Percentiles rank a stretch among this genome's conserved stretches.
Evolutionary conservation across 2,888 invertebrate genomes (phyloP).

Genomic region (Seira musarum): DNA sequence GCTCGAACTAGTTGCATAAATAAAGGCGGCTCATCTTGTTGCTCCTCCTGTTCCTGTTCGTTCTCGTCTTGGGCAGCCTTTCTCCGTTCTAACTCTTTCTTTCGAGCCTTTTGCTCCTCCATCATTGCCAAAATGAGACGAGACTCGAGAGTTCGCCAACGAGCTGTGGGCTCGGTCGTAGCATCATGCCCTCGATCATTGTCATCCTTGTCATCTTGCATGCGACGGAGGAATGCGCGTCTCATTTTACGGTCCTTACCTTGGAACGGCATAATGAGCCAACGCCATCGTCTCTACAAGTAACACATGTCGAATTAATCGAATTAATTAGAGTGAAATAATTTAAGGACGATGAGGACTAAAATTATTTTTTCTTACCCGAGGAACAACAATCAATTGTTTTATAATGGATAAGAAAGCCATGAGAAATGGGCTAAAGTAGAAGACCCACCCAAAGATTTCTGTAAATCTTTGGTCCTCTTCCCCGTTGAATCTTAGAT

Average conservation of each 20-base stretch:
- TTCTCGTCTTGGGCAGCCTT: not conserved
- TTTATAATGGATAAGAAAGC: constrained; percentile 40
- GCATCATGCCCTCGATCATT: constrained; percentile 26
- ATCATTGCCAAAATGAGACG: constrained; percentile 20
- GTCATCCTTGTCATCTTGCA: constrained; percentile 8
- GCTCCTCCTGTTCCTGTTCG: no score
- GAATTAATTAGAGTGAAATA: no score
- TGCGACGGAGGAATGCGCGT: constrained; percentile 32
- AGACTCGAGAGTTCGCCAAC: constrained; percentile 24
- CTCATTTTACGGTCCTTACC: constrained; percentile 33
- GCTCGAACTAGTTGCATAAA: no score
- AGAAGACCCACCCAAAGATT: constrained; percentile 47
- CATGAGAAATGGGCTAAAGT: constrained; percentile 36
- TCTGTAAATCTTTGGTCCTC: not conserved
- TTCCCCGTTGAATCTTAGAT: constrained; percentile 20
- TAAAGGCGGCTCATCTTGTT: no score
- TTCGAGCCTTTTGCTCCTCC: constrained; percentile 19
- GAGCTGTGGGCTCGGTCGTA: not conserved
- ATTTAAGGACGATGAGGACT: no score
- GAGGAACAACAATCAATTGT: constrained; percentile 40
- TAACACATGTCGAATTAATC: constrained; percentile 9
- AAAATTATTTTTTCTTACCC: no score
- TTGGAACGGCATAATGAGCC: constrained; percentile 33
- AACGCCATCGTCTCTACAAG: constrained; percentile 29
- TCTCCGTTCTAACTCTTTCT: constrained; percentile 6